Evolutionary conservation across 1,140 invertebrate species (phyloP).

Genomic region (Oryctes rhinoceros): DNA sequence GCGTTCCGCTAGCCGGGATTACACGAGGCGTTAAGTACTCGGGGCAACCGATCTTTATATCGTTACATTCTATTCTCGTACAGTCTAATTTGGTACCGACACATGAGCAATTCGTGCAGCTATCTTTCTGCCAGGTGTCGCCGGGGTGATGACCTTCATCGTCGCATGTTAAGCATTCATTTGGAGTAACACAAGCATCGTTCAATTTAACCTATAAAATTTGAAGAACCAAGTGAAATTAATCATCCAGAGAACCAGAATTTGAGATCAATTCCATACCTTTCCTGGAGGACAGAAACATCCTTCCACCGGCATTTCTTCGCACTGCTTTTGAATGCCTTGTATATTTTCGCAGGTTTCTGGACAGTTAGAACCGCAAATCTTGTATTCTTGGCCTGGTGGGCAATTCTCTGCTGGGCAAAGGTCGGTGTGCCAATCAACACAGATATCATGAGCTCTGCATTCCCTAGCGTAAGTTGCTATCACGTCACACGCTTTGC

Average conservation of each 20-base stretch:
- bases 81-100: conserved; percentile 65
- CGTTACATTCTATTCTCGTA: conserved; percentile 67
- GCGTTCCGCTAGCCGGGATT: conserved; percentile 64
- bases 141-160: conserved; percentile 63
- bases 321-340: conserved; percentile 62
- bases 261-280: conserved; percentile 57
- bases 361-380: conserved; percentile 73
- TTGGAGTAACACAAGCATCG: conserved; percentile 67
- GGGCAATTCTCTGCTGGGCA: conserved; percentile 70
- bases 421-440: conserved; percentile 74
- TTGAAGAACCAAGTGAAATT: too few relatives aligned
- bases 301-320: conserved; percentile 70
- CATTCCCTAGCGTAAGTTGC: conserved; percentile 80
- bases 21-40: conserved; percentile 64
- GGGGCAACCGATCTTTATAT: conserved; percentile 68
- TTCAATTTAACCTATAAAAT: conserved; percentile 65
- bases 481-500: conserved; percentile 70
- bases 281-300: conserved; percentile 82
- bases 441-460: conserved; percentile 71
- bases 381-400: conserved; percentile 70
- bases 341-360: conserved; percentile 73
- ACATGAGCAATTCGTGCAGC: conserved; percentile 81
- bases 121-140: conserved; percentile 69
- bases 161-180: conserved; percentile 73
- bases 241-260: too few relatives aligned